Percentiles rank a stretch among this genome's conserved stretches.
phyloP scores from a whole-genome alignment of 1,140 invertebrate species.

The Lithobius niger region DNA sequence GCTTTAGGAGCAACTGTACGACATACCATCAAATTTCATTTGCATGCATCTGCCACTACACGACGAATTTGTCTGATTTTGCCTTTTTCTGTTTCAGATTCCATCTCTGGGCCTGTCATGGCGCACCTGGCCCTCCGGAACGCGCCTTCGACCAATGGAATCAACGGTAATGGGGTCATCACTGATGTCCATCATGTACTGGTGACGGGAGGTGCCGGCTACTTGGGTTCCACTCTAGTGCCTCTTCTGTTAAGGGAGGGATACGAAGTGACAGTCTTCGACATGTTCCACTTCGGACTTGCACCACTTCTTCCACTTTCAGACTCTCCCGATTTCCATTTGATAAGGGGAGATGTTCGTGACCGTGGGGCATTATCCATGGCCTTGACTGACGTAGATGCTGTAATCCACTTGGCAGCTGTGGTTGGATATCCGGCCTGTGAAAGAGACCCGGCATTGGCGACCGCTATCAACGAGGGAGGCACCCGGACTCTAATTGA shows the following conservation, averaged over 20 bases:
- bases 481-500: constrained; percentile 18
- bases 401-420: constrained; percentile 24
- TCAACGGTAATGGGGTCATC: not conserved
- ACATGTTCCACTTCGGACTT: constrained; percentile 20
- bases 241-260: constrained; percentile 19
- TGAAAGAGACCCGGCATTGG: constrained; percentile 18
- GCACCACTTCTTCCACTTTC: constrained; percentile 16
- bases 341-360: constrained; percentile 22
- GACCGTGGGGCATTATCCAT: constrained; percentile 12
- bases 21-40: too few relatives aligned
- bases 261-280: constrained; percentile 22
- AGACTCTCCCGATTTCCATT: constrained; percentile 12
- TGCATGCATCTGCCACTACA: too few relatives aligned
- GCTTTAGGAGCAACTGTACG: too few relatives aligned
- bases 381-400: constrained; percentile 16
- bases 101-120: too few relatives aligned
- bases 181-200: constrained; percentile 16
- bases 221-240: constrained; percentile 23
- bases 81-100: too few relatives aligned
- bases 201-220: constrained; percentile 23
- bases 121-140: too few relatives aligned
- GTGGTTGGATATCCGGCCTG: constrained; percentile 26
- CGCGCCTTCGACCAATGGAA: too few relatives aligned
- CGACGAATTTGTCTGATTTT: too few relatives aligned
- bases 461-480: constrained; percentile 16